phyloP scores from a whole-genome alignment of 2,888 invertebrate species.

The Drosophila quinaria region DNA sequence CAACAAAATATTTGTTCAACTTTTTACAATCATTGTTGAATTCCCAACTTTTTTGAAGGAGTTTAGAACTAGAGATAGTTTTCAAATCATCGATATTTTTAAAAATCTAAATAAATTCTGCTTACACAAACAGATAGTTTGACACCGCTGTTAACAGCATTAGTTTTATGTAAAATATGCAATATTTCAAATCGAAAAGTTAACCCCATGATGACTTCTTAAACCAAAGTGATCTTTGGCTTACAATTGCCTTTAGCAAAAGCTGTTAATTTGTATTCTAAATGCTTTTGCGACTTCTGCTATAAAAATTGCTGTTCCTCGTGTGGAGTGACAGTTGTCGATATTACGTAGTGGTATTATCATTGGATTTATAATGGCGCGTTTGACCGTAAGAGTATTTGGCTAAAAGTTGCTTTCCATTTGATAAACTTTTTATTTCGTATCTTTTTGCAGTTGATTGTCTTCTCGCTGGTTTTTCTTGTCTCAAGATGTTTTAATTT shows the following conservation, averaged over 20 bases:
- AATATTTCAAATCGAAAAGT: slow-evolving; percentile 7
- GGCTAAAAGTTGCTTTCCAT: too few species aligned
- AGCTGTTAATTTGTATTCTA: background rate
- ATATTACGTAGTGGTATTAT: slow-evolving; percentile 16
- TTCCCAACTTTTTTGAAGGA: background rate
- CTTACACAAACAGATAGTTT: background rate
- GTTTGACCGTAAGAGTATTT: slow-evolving; percentile 25
- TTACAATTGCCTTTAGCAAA: background rate
- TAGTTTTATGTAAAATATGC: slow-evolving; percentile 8
- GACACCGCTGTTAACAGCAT: background rate
- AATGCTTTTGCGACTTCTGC: slow-evolving; percentile 8
- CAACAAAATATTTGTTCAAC: background rate
- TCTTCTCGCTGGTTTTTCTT: background rate
- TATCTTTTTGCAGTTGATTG: slow-evolving; percentile 21
- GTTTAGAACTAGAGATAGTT: too few species aligned
- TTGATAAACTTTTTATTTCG: background rate
- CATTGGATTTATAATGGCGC: slow-evolving; percentile 18
- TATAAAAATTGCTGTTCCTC: slow-evolving; percentile 38
- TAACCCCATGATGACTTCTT: slow-evolving; percentile 10
- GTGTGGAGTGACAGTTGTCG: slow-evolving; percentile 19
- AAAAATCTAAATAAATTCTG: background rate
- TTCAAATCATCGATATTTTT: too few species aligned
- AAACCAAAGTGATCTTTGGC: slow-evolving; percentile 1
- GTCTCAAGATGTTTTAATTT: background rate
- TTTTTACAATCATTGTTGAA: background rate